Evolutionary conservation across 2,797 vertebrate species (phyloP), one percentile per base, ranked within the genome.

Genomic region (Coccyzus lansbergi): DNA sequence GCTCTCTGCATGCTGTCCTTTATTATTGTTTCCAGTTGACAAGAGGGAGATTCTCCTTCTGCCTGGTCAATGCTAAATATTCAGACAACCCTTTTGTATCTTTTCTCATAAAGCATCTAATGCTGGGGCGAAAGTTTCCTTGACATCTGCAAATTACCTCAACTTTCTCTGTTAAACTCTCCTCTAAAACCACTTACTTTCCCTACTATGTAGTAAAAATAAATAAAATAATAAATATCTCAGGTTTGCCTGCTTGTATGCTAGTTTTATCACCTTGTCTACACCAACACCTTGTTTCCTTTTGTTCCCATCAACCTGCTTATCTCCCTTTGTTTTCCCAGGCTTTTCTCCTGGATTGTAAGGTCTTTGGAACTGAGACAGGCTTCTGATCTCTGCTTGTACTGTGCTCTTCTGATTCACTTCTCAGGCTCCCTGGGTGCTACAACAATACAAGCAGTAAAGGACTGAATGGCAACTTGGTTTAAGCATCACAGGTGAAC

Each of bases 401-500:
- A 74, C 36, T 36, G 22, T 58, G 77, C 53, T 80, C 20, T 76
- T 94, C 83, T 49, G 55, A 92, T 65, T 81, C 55, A 25, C 44
- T 4, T 83, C 65, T 78, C 76, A 71, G 60, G 53, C 29, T 92
- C 64, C 69, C 72, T 31, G 77, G 28, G 51, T 90, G 83, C 90
- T 82, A 29, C 53, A 49, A 55, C 70, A 93, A 82, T 84, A 63
- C 0, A 2, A 92, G 56, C 56, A 78, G 83, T 52, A 76, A 84
- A 93, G 42, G n/a, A 48, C 12, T 56, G 80, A 90, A 84, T 72
- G 60, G 79, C 33, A 90, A 9, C 42, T 68, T 85, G 38, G 68
- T 84, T 95, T 86, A 70, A 88, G 63, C 82, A 91, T 69, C 80
- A 67, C 20, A 63, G 55, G 28, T 85, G 58, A 83, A 49, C 51